Evolutionary conservation across 2,888 invertebrate genomes (phyloP).

Genomic region (Bibio marci): DNA sequence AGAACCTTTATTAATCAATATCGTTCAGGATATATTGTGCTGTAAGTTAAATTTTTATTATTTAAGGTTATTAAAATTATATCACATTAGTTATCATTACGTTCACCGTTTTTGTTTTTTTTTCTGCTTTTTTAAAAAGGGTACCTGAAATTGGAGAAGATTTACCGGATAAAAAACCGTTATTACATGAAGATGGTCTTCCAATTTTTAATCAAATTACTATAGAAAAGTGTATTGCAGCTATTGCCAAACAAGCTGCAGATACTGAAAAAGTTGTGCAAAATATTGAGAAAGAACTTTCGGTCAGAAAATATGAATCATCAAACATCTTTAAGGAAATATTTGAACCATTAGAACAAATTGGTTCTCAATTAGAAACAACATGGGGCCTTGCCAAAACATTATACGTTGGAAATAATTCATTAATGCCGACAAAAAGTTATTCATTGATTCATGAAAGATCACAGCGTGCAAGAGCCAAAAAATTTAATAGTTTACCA

Average conservation of each 20-base stretch:
- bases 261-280: constrained; percentile 64
- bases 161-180: constrained; percentile 52
- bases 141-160: constrained; percentile 76
- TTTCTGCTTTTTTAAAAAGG: no score
- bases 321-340: constrained; percentile 42
- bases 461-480: constrained; percentile 52
- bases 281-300: constrained; percentile 42
- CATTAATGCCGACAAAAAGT: constrained; percentile 59
- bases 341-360: constrained; percentile 55
- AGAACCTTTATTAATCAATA: no score
- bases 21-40: constrained; percentile 41
- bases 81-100: no score
- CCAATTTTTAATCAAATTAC: constrained; percentile 69
- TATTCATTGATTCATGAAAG: constrained; percentile 66
- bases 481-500: constrained; percentile 51
- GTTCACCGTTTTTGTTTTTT: no score
- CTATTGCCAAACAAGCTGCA: constrained; percentile 64
- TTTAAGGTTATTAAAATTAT: no score
- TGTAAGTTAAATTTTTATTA: no score
- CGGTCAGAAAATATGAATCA: constrained; percentile 22
- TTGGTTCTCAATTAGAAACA: constrained; percentile 54
- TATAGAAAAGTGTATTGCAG: constrained; percentile 69
- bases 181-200: constrained; percentile 48
- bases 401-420: constrained; percentile 61
- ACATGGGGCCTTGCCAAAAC: constrained; percentile 81